A percentile compares a stretch with the other conserved stretches of the same genome.
Evolutionary conservation across 1,140 invertebrate species (phyloP).

Genomic region (Littorina saxatilis): DNA sequence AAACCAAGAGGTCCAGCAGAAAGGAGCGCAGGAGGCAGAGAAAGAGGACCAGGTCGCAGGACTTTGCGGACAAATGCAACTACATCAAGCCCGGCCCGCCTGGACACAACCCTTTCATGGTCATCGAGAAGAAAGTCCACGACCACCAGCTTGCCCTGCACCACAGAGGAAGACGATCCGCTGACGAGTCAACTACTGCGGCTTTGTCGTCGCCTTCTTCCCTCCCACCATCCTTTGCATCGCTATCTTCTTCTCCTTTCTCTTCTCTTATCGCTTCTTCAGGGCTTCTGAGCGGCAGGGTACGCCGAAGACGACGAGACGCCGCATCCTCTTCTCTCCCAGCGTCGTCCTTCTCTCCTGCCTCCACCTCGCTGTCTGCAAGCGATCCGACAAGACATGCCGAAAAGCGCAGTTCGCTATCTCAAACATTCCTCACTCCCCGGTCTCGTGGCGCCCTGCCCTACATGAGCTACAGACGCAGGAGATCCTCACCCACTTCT

Average conservation of each 20-base stretch:
- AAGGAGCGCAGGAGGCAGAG: neutral
- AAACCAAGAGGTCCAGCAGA: neutral
- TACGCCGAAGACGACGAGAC: neutral
- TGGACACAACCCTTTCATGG: constrained; percentile 23
- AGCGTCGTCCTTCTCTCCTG: neutral
- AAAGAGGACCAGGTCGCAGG: neutral
- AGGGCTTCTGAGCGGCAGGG: neutral
- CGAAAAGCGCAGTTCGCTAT: too few species aligned
- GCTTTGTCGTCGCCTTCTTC: too few species aligned
- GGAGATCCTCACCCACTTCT: neutral
- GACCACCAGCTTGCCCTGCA: neutral
- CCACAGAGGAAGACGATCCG: neutral
- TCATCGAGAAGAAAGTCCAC: constrained; percentile 21
- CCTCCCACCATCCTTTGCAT: too few species aligned
- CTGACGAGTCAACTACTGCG: too few species aligned
- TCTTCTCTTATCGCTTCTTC: too few species aligned
- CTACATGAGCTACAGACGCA: neutral
- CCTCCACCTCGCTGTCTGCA: too few species aligned
- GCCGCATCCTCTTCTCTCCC: neutral
- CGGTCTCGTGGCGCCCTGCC: neutral
- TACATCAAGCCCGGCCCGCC: neutral
- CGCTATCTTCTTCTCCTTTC: too few species aligned
- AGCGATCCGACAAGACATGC: too few species aligned
- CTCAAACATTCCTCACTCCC: neutral
- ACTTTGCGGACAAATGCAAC: constrained; percentile 10